Base-by-base conservation (phyloP, 2,888 invertebrate genomes). In the Orchestes rusci region DNA sequence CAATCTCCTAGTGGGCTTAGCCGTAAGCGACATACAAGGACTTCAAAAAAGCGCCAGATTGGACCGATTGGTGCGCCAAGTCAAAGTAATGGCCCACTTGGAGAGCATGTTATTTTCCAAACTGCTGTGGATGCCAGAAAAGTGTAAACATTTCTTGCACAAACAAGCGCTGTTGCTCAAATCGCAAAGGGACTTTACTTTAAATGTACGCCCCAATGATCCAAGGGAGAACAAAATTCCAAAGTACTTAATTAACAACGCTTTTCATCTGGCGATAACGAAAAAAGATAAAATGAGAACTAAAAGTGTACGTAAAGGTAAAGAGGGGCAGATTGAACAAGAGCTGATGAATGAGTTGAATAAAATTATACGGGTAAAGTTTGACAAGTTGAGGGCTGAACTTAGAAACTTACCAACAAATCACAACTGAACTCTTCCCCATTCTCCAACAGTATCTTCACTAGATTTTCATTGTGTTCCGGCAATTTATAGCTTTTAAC, bases 1-100 rank as follows among this genome's bases (percentile, higher is more conserved):
- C 2, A 90, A 90, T 68, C 66, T 90, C 28, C 74, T 89, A 68
- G 86, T 90, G 23, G 89, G 90, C 55, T 72, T 90, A 46, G 89
- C 89, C 4, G 89, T 90, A 1, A 88, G 85, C 54, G 89, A 89
- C 65, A 88, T 88, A 48, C 73, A 82, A 72, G 85, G 84, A n/a
- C 65, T 87, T 41, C 84, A 84, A 69, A 79, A 82, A 57, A 83
- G 84, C 39, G 86, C 89, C 0, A 85, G 86, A 1, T 66, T 90
- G 17, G 88, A 89, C 58, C 72, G 89, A 4, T 64, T 90, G 39
- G 85, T 88, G 13, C 75, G 89, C 1, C 84, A 88, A 65, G 88
- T 88, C 0, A 84, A 88, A 57, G 65, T 89, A 28, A 84, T 90
- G 0, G 85, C 87, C 0, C 83, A 88, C 50, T 67, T 90, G 5